Base-by-base conservation (phyloP, 2,888 invertebrate species). In the Chloroclysta siterata region DNA sequence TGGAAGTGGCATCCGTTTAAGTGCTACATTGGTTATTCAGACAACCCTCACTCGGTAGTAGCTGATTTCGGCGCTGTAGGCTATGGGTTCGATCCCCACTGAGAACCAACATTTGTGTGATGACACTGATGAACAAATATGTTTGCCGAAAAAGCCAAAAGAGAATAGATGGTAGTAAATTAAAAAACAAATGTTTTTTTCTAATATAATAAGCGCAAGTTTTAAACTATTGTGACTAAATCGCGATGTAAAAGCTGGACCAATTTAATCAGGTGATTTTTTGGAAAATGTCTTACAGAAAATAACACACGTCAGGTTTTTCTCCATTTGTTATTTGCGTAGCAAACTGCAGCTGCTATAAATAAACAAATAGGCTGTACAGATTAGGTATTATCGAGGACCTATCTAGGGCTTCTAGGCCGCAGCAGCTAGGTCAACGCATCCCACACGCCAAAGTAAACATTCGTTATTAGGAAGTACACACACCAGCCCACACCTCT, bases 381-480 rank as follows among this genome's bases (percentile, higher is more conserved):
- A 28, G 14, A 33, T 50, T 14, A 50, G 50, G 28, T 50, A 14
- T 50, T 53, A 39, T 52, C 48, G 55, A 61, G 56, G 47, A 50
- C 47, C 44, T n/a, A 56, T 59, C 15, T 48, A 59, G 54, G n/a
- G n/a, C 36, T 54, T 63, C 64, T 64, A 68, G 67, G 56, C n/a
- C 53, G 46, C 44, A 63, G 60, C 51, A 59, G 60, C 61, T 61
- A 86, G 85, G 85, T 87, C 84, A 87, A 84, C 84, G 85, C 85
- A 83, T 84, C 90, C 90, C 84, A 90, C 90, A 77, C 59, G 78
- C 57, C 66, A 74, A 71, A 70, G 76, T 76, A 75, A 78, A 78
- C 80, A 76, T 77, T 79, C 74, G 81, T 84, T 84, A 90, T 90
- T 89, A 90, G 88, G 87, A 87, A 88, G 87, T 83, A 80, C 73